phyloP scores from a whole-genome alignment of 2,888 invertebrate genomes.

The Dioctria rufipes region DNA sequence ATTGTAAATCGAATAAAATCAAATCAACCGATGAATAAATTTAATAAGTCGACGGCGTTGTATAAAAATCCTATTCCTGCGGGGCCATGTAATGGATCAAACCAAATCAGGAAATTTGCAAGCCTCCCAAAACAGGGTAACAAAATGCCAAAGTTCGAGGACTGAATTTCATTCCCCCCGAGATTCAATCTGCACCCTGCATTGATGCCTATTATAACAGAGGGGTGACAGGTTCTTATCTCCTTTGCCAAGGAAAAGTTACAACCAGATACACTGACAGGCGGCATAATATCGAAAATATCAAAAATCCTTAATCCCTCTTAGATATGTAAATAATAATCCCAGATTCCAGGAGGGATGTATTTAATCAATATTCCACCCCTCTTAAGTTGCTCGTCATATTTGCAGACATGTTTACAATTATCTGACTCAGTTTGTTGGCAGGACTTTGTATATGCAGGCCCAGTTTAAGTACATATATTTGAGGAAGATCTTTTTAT shows the following conservation, averaged over 20 bases:
- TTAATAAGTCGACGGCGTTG: constrained; percentile 55
- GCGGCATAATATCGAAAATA: constrained; percentile 41
- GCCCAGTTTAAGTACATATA: constrained; percentile 1
- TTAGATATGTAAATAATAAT: constrained; percentile 58
- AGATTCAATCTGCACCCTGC: constrained; percentile 13
- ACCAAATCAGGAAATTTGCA: constrained; percentile 57
- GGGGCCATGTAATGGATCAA: constrained; percentile 33
- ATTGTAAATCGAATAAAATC: constrained; percentile 59
- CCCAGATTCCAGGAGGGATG: constrained; percentile 41
- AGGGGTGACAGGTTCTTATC: constrained; percentile 44
- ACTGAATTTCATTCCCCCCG: constrained; percentile 39
- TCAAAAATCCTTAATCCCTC: constrained; percentile 53
- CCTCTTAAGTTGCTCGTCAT: constrained; percentile 53
- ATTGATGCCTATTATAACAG: neutral
- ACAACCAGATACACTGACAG: constrained; percentile 20
- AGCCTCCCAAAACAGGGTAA: constrained; percentile 20
- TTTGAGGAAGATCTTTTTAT: constrained; percentile 18
- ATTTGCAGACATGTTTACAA: constrained; percentile 56
- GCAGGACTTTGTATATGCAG: constrained; percentile 3
- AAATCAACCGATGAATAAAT: constrained; percentile 60
- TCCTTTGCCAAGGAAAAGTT: constrained; percentile 11
- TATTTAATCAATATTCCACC: constrained; percentile 53
- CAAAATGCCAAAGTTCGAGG: neutral
- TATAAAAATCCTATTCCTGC: constrained; percentile 28
- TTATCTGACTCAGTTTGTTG: constrained; percentile 38